A percentile compares a stretch with the other conserved stretches of the same genome.
phyloP scores from a whole-genome alignment of 1,140 invertebrate species.

The Lanistes nyassanus region DNA sequence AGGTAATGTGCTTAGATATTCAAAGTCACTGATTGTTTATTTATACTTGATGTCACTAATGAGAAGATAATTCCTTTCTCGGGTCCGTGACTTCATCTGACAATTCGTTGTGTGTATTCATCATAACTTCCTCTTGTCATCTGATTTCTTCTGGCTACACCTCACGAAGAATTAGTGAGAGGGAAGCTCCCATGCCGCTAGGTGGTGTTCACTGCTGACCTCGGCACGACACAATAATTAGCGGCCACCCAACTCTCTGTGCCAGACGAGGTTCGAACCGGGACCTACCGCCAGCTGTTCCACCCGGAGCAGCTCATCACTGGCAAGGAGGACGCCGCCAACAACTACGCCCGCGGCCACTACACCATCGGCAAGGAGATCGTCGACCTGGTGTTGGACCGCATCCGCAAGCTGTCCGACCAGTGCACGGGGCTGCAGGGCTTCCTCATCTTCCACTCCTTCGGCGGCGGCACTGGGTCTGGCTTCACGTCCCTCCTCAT shows the following conservation, averaged over 20 bases:
- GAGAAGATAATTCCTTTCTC: too few species aligned
- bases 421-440: slow-evolving; percentile 87
- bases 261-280: slow-evolving; percentile 40
- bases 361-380: slow-evolving; percentile 23
- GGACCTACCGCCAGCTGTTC: slow-evolving; percentile 42
- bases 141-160: too few species aligned
- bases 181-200: too few species aligned
- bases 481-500: slow-evolving; percentile 86
- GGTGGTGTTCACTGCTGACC: too few species aligned
- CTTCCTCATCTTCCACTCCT: slow-evolving; percentile 87
- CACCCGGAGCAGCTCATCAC: slow-evolving; percentile 64
- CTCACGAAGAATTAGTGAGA: too few species aligned
- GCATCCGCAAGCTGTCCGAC: slow-evolving; percentile 82
- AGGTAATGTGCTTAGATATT: too few species aligned
- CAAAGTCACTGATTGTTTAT: too few species aligned
- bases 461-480: slow-evolving; percentile 71
- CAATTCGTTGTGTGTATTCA: too few species aligned
- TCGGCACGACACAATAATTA: too few species aligned
- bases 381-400: slow-evolving; percentile 67
- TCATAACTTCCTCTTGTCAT: too few species aligned
- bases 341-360: slow-evolving; percentile 24
- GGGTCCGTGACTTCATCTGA: too few species aligned
- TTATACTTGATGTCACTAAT: too few species aligned
- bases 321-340: slow-evolving; percentile 70
- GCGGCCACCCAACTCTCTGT: not conserved